Base-by-base conservation (phyloP, 2,797 vertebrate species). In the Cercopithecus petaurista region DNA sequence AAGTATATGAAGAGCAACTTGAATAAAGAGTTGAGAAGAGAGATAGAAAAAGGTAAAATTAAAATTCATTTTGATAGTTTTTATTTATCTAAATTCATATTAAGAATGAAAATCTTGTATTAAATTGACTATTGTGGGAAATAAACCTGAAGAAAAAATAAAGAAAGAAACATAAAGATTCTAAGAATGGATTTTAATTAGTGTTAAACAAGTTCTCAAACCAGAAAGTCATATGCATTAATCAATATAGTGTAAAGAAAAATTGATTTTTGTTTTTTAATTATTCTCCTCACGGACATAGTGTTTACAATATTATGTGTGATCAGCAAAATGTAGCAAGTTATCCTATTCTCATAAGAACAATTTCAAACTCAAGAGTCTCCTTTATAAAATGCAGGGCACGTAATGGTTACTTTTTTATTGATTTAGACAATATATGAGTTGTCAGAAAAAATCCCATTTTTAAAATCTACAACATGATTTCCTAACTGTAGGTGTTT, bases 381-480 rank as follows among this genome's bases (percentile, higher is more conserved):
- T 95, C 57, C 76, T 96, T 95, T 88, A 77, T 81, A 85, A 97
- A 95, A 95, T 93, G 5, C 76, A 77, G 22, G 59, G 46, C 75
- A 97, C 83, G 94, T 50, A 94, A 75, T 92, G 84, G 43, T 77
- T 88, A 90, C 46, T 73, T 96, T 86, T 86, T 92, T 97, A 98
- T 97, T 98, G 97, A 98, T 98, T 95, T 96, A 72, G 64, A 97
- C 39, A 97, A 96, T 84, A 75, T 89, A 84, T 81, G 76, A 94
- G 41, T 90, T 97, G 92, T 96, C 92, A 96, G 80, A 96, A 96
- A 95, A 95, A 96, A 81, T 41, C n/a, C 11, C 36, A 95, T 89
- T 96, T 95, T 96, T 89, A 92, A 95, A 86, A 91, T 81, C 43
- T 97, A 30, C 91, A 97, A 96, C 82, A 96, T 96, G 86, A 95